Percentiles rank a stretch among this genome's conserved stretches.
Evolutionary conservation across 1,140 invertebrate genomes (phyloP).

Genomic region (Neocloeon triangulifer): DNA sequence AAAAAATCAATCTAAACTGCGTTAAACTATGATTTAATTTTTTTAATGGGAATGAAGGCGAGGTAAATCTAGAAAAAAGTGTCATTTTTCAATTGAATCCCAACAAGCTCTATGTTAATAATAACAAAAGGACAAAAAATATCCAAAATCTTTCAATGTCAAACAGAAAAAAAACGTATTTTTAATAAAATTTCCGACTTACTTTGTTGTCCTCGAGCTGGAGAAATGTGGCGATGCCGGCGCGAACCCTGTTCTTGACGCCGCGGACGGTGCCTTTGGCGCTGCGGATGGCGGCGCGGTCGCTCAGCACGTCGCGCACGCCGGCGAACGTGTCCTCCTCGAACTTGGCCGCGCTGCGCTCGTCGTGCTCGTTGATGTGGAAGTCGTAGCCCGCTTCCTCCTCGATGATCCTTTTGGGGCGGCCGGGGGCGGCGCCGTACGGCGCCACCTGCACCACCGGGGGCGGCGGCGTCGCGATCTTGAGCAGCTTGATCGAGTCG

Average conservation of each 20-base stretch:
- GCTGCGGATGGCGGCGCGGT: constrained; percentile 42
- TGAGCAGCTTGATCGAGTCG: constrained; percentile 1
- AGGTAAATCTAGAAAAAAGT: no score
- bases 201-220: constrained; percentile 56
- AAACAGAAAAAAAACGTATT: no score
- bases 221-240: constrained; percentile 81
- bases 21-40: no score
- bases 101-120: no score
- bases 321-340: constrained; percentile 17
- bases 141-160: no score
- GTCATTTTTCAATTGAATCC: no score
- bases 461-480: not conserved
- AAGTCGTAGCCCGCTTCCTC: not conserved
- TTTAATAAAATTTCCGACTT: no score
- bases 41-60: no score
- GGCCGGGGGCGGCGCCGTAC: constrained; percentile 20
- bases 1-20: no score
- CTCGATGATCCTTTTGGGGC: not conserved
- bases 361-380: constrained; percentile 9
- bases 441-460: constrained; percentile 34
- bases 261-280: constrained; percentile 76
- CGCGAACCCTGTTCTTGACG: constrained; percentile 79
- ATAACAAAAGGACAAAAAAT: no score
- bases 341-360: constrained; percentile 23
- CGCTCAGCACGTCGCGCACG: constrained; percentile 8